A percentile compares a stretch with the other conserved stretches of the same genome.
Conservation (phyloP, 92 coral and sea anemone genomes). For the Porites cylindrica region DNA sequence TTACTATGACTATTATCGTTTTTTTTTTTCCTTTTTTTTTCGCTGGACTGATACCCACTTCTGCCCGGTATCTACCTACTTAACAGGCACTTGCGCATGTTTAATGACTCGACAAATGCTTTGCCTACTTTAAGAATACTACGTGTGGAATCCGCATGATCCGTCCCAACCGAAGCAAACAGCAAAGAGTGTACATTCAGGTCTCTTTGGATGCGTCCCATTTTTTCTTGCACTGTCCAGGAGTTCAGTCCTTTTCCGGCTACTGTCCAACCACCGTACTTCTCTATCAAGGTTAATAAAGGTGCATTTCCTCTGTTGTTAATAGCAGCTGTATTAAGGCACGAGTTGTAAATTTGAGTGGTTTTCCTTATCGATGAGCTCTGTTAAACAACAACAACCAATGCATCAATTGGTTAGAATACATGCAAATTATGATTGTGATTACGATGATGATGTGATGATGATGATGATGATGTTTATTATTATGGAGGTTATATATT, state of each 20-base stretch:
- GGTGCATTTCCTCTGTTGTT: constrained; percentile 51
- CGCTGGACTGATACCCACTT: no score
- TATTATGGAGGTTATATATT: not conserved
- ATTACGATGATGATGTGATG: no score
- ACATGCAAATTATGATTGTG: no score
- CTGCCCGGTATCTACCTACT: not conserved
- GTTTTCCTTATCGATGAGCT: constrained; percentile 67
- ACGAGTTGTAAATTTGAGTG: constrained; percentile 50
- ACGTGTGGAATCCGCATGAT: constrained; percentile 26
- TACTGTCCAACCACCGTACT: constrained; percentile 79
- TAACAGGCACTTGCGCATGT: not conserved
- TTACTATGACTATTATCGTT: no score
- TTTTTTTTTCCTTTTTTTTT: no score
- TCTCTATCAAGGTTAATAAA: constrained; percentile 39
- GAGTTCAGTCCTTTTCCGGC: constrained; percentile 25
- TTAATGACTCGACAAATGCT: not conserved
- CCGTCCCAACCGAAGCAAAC: constrained; percentile 15
- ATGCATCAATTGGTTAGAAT: no score
- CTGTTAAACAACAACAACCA: not conserved
- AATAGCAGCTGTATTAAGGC: constrained; percentile 55
- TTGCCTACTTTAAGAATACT: constrained; percentile 25
- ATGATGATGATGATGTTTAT: no score
- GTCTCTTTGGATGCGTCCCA: constrained; percentile 51
- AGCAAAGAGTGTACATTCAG: constrained; percentile 53
- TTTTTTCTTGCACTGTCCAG: constrained; percentile 48